phyloP scores from a whole-genome alignment of 2,113 vertebrate species.

The Mus pahari region DNA sequence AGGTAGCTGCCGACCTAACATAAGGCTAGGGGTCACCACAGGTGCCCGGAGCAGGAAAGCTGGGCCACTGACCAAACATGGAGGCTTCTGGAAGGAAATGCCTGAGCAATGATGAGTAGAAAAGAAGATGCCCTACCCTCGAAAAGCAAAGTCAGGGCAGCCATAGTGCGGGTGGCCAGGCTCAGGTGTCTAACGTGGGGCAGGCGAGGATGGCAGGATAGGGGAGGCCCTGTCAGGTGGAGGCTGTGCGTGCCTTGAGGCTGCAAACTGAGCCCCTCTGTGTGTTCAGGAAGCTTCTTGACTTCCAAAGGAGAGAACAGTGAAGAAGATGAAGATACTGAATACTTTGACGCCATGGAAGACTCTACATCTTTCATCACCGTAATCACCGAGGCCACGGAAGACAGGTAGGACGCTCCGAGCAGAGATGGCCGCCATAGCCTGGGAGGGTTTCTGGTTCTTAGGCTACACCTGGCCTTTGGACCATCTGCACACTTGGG shows the following conservation, averaged over 20 bases:
- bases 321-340: constrained; percentile 99
- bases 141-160: not conserved
- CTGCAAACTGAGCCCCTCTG: not conserved
- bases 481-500: not conserved
- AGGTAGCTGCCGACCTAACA: not conserved
- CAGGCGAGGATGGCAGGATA: accelerated
- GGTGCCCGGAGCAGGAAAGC: not conserved
- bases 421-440: not conserved
- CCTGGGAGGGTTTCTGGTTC: not conserved
- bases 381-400: constrained; percentile 93
- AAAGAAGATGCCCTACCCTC: not conserved
- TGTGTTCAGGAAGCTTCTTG: constrained; percentile 70
- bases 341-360: constrained; percentile 99
- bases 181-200: not conserved
- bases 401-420: constrained; percentile 90
- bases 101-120: not conserved
- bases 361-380: constrained; percentile 97
- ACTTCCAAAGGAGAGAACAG: constrained; percentile 94
- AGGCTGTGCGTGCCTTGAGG: not conserved
- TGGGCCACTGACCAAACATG: not conserved
- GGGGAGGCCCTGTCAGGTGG: not conserved
- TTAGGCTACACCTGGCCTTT: too few species aligned
- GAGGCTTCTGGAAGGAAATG: not conserved
- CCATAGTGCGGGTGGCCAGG: not conserved
- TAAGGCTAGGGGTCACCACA: not conserved